These are phyloP conservation scores for Cyrtonyx montezumae DNA, from an alignment of 2,113 vertebrate genomes.

Conservation along the genomic window DNA sequence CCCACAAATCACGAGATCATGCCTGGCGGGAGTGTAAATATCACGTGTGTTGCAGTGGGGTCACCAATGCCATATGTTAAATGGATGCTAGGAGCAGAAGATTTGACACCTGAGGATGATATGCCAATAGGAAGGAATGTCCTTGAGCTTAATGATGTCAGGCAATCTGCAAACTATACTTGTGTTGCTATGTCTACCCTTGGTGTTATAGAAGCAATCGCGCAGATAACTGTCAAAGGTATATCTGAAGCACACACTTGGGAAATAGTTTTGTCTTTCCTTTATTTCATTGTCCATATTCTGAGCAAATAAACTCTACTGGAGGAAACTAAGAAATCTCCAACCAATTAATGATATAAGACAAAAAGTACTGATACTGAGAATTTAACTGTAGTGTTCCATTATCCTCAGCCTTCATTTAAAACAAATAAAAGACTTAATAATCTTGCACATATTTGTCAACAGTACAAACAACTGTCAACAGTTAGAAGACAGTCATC, in stretches of 20 bases:
- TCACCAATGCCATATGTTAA: conserved; percentile 99
- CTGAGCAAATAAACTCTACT: not conserved
- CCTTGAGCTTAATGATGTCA: conserved; percentile 95
- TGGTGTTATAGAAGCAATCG: conserved; percentile 97
- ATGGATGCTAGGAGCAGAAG: conserved; percentile 98
- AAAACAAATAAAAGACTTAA: not conserved
- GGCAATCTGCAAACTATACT: conserved; percentile 98
- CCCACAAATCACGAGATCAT: conserved; percentile 99
- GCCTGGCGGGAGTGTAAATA: conserved; percentile 98
- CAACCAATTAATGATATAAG: not conserved
- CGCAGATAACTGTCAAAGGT: conserved; percentile 99
- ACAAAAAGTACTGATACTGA: not conserved
- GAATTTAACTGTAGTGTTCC: not conserved
- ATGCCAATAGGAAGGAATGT: conserved; percentile 99
- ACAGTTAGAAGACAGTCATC: not conserved
- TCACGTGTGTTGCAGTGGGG: conserved; percentile 98
- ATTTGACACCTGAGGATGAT: conserved; percentile 97
- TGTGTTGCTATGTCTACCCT: conserved; percentile 99
- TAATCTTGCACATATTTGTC: not conserved
- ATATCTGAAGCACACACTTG: not conserved
- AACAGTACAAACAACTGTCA: no score
- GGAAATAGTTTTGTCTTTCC: not conserved
- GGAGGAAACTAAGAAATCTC: not conserved
- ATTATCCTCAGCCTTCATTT: not conserved
- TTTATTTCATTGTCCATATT: not conserved